These are phyloP conservation scores for Sinotaia quadrata DNA, from an alignment of 2,888 invertebrate species.

Conservation along the genomic window DNA sequence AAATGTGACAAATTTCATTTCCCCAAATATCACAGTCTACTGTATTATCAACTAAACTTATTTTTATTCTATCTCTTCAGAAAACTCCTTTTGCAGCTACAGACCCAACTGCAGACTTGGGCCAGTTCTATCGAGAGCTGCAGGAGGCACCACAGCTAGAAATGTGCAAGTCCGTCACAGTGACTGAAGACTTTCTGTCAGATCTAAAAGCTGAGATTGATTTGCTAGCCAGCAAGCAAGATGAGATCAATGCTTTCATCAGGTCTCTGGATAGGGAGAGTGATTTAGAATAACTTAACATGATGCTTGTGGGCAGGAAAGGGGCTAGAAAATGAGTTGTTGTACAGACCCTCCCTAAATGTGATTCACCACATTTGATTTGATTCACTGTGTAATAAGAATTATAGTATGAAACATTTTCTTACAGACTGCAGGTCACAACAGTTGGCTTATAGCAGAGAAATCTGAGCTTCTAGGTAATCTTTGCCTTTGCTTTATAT, in stretches of 20 bases:
- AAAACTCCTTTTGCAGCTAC: slow-evolving; percentile 86
- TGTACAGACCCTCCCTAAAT: no score
- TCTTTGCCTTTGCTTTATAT: no score
- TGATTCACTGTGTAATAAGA: no score
- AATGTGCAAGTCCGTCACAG: slow-evolving; percentile 81
- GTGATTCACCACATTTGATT: no score
- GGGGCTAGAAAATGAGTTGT: neutral
- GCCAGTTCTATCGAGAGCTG: slow-evolving; percentile 86
- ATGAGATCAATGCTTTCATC: slow-evolving; percentile 84
- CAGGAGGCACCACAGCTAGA: slow-evolving; percentile 84
- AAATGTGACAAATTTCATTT: no score
- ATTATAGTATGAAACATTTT: no score
- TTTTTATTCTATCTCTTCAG: slow-evolving; percentile 75
- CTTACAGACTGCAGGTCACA: no score
- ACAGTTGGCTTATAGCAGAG: no score
- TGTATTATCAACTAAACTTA: no score
- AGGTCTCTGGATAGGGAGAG: slow-evolving; percentile 77
- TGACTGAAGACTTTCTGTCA: neutral
- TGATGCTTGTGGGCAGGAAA: neutral
- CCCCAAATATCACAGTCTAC: no score
- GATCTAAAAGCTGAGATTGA: slow-evolving; percentile 14
- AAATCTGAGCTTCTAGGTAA: no score
- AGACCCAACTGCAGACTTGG: slow-evolving; percentile 80
- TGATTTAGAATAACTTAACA: neutral
- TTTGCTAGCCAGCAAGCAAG: slow-evolving; percentile 46